Percentiles rank a stretch among this genome's conserved stretches.
Conservation (phyloP, 2,888 invertebrate species). For the Sarcophaga subvicina region DNA sequence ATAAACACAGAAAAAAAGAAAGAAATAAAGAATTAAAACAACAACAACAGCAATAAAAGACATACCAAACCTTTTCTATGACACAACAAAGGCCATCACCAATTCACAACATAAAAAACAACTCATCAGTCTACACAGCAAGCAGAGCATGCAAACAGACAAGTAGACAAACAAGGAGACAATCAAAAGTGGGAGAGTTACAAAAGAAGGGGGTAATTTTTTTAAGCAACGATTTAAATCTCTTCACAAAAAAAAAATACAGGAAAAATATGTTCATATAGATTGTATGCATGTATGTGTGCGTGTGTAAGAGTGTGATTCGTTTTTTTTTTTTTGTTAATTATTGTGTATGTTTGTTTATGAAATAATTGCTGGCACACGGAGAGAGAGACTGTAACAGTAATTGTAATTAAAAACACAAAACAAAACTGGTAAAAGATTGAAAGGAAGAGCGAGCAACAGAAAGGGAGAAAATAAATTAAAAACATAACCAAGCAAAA, state of each 20-base stretch:
- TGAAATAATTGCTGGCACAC: constrained; percentile 45
- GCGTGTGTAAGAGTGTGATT: neutral
- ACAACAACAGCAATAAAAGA: too few species aligned
- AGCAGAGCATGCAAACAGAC: neutral
- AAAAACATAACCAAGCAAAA: constrained; percentile 8
- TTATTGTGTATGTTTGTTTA: neutral
- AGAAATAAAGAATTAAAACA: too few species aligned
- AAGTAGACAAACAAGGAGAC: neutral
- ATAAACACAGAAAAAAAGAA: neutral
- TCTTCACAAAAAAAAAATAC: neutral
- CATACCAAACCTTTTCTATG: neutral
- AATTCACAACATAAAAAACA: neutral
- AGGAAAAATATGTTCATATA: too few species aligned
- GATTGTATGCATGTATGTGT: neutral
- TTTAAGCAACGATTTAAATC: neutral
- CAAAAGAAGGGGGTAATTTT: neutral
- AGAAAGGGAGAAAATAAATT: neutral
- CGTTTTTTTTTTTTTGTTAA: neutral
- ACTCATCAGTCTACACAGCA: constrained; percentile 9
- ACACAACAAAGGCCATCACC: constrained; percentile 45
- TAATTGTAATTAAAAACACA: constrained; percentile 46
- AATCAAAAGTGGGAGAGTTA: neutral
- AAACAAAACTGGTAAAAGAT: neutral
- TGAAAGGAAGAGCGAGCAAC: neutral
- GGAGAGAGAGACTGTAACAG: neutral